A percentile compares a stretch with the other conserved stretches of the same genome.
Conservation (phyloP, 1,140 invertebrate genomes). For the Himalopsyche phryganea region DNA sequence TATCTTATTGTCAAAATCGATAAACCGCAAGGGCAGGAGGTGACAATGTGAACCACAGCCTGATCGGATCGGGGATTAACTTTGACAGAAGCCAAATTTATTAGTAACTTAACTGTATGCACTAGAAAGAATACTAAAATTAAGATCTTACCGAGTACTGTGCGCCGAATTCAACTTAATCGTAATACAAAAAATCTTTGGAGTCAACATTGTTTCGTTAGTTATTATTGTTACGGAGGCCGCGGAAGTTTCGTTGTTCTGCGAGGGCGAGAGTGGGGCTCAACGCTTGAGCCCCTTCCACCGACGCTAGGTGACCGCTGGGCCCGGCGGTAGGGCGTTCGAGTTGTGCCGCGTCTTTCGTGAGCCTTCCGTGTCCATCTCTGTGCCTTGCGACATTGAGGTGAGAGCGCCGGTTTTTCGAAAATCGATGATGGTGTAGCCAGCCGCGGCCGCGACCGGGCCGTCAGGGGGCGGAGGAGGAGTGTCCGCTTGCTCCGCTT, state of each 20-base stretch:
- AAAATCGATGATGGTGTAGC: slow-evolving; percentile 92
- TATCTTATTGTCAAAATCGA: too few relatives aligned
- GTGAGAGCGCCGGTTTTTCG: slow-evolving; percentile 86
- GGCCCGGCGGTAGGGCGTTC: slow-evolving; percentile 25
- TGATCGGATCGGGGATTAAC: too few relatives aligned
- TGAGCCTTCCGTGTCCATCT: slow-evolving; percentile 36
- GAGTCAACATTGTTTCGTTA: slow-evolving; percentile 2
- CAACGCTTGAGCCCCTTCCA: slow-evolving; percentile 24
- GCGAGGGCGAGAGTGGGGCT: slow-evolving; percentile 10
- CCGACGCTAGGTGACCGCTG: slow-evolving; percentile 27
- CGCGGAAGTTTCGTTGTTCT: neutral
- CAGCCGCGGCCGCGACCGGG: slow-evolving; percentile 57
- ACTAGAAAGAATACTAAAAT: too few relatives aligned
- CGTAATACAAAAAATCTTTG: neutral
- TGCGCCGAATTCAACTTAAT: too few relatives aligned
- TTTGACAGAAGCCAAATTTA: too few relatives aligned
- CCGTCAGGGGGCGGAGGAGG: slow-evolving; percentile 47
- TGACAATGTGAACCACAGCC: too few relatives aligned
- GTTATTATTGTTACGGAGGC: neutral
- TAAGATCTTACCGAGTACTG: too few relatives aligned
- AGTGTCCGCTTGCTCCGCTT: slow-evolving; percentile 37
- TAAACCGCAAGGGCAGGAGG: too few relatives aligned
- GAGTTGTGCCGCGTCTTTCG: slow-evolving; percentile 50
- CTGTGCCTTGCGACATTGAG: slow-evolving; percentile 45
- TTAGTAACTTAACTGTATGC: too few relatives aligned